Conservation (phyloP, 2,797 vertebrate genomes). For the Otolemur crassicaudatus region DNA sequence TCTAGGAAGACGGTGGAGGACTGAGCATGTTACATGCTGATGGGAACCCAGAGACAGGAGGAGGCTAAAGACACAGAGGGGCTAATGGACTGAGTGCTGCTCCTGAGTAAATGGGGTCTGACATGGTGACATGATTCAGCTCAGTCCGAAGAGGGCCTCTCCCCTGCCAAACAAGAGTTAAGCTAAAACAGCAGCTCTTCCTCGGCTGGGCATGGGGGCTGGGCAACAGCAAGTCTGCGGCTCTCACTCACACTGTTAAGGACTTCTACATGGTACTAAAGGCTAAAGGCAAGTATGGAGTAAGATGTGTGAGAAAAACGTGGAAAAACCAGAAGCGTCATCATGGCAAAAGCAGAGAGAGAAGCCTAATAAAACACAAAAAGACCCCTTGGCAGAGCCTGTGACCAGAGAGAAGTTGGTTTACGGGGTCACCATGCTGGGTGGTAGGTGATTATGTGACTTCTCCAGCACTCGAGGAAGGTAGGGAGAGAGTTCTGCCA, state of each 20-base stretch:
- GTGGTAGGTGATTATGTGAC: neutral
- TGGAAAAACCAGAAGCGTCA: rapidly evolving
- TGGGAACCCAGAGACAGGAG: neutral
- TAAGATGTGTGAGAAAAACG: neutral
- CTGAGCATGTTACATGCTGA: neutral
- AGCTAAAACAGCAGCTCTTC: neutral
- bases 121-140: neutral
- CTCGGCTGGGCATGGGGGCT: neutral
- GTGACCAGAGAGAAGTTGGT: neutral
- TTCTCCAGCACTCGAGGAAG: neutral
- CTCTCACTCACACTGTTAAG: neutral
- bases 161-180: neutral
- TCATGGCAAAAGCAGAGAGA: neutral
- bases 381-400: neutral
- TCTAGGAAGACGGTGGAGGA: neutral
- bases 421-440: neutral
- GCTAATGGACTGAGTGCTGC: rapidly evolving
- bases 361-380: neutral
- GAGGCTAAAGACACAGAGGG: neutral
- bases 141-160: neutral
- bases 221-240: no score
- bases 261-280: neutral
- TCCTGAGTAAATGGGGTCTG: neutral
- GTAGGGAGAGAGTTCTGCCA: neutral
- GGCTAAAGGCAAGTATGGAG: neutral